Evolutionary conservation across 2,888 invertebrate genomes (phyloP).

Genomic region (Lypha dubia): DNA sequence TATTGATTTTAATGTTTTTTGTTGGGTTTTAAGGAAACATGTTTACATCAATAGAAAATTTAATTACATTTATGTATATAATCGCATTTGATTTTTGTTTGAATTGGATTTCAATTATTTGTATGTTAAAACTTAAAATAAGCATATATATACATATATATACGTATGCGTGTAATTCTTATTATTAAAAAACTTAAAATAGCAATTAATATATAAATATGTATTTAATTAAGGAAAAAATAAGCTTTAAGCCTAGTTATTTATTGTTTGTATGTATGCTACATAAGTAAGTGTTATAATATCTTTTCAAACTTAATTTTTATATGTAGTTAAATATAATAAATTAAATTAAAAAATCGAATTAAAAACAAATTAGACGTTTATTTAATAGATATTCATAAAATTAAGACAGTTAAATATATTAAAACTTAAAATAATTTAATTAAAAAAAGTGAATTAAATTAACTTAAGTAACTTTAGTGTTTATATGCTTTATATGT

Average conservation of each 20-base stretch:
- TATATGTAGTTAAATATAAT: slow-evolving; percentile 34
- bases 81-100: too few species aligned
- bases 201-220: slow-evolving; percentile 51
- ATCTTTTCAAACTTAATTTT: slow-evolving; percentile 20
- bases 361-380: slow-evolving; percentile 29
- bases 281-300: slow-evolving; percentile 30
- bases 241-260: slow-evolving; percentile 65
- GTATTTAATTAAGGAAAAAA: slow-evolving; percentile 20
- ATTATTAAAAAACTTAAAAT: slow-evolving; percentile 45
- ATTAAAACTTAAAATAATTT: slow-evolving; percentile 6
- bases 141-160: slow-evolving; percentile 53
- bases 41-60: slow-evolving; percentile 72
- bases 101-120: slow-evolving; percentile 62
- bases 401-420: slow-evolving; percentile 40
- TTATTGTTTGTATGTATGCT: slow-evolving; percentile 34
- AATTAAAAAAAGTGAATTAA: slow-evolving; percentile 20
- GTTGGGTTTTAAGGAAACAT: slow-evolving; percentile 68
- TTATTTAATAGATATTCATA: slow-evolving; percentile 11
- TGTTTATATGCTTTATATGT: slow-evolving; percentile 60
- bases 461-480: slow-evolving; percentile 70
- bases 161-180: slow-evolving; percentile 55
- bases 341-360: slow-evolving; percentile 14
- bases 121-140: slow-evolving; percentile 62
- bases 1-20: slow-evolving; percentile 66
- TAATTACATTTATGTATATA: slow-evolving; percentile 62